Conservation (phyloP, 2,888 invertebrate species). For the Synanthedon formicaeformis region DNA sequence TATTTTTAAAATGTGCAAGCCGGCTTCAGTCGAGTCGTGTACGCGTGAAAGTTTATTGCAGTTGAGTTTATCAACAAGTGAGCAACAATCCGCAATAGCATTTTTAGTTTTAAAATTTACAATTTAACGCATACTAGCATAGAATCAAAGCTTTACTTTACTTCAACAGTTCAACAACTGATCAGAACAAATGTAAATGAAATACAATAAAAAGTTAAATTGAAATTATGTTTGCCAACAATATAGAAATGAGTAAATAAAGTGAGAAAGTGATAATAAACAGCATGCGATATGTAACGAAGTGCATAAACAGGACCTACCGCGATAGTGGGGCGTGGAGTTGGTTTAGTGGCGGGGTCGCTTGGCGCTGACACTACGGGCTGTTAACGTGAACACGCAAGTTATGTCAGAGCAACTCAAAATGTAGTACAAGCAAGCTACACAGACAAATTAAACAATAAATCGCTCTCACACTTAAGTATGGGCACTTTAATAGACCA, state of each 20-base stretch:
- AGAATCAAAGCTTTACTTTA: no score
- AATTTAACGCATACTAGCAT: no score
- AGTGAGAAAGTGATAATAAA: neutral
- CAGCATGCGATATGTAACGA: constrained; percentile 18
- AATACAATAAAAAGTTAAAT: no score
- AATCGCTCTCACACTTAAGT: neutral
- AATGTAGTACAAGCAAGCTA: neutral
- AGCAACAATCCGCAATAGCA: no score
- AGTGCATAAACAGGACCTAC: constrained; percentile 67
- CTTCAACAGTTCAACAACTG: no score
- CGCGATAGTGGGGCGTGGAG: constrained; percentile 74
- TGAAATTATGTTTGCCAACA: neutral
- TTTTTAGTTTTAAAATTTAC: no score
- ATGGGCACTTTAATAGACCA: no score
- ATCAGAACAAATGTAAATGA: no score
- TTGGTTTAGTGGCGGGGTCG: constrained; percentile 68
- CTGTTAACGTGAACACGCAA: constrained; percentile 57
- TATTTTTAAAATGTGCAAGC: neutral
- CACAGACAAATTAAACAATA: neutral
- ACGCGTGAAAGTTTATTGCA: no score
- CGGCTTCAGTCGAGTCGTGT: no score
- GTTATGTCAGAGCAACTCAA: constrained; percentile 16
- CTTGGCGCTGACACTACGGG: constrained; percentile 70
- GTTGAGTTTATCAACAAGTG: no score
- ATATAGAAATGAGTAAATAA: neutral